Evolutionary conservation across 2,888 invertebrate genomes (phyloP).

Genomic region (Eupeodes latifasciatus): DNA sequence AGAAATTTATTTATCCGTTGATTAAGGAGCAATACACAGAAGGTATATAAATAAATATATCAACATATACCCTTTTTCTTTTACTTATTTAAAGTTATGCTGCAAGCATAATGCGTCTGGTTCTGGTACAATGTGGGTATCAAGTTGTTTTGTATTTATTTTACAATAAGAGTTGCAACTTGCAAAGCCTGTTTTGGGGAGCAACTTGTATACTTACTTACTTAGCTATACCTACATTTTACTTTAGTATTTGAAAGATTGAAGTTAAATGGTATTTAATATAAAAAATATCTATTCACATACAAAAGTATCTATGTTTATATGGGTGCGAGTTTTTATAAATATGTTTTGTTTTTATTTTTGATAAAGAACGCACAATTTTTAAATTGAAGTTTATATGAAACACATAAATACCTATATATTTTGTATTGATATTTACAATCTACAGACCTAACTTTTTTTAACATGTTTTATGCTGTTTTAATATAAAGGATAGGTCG

Average conservation of each 20-base stretch:
- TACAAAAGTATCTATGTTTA: not conserved
- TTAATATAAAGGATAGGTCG: no score
- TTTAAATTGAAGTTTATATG: not conserved
- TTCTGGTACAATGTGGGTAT: not conserved
- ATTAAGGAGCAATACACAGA: not conserved
- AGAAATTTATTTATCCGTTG: no score
- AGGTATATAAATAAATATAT: not conserved
- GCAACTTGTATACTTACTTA: not conserved
- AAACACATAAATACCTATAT: not conserved
- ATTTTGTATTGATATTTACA: no score
- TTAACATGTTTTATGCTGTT: no score
- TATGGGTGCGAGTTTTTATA: not conserved
- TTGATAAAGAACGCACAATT: not conserved
- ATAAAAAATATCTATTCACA: not conserved
- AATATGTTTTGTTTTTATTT: not conserved
- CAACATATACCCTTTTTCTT: not conserved
- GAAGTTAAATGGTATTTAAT: not conserved
- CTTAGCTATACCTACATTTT: slow-evolving; percentile 1
- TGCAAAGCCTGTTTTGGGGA: slow-evolving; percentile 71
- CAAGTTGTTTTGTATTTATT: not conserved
- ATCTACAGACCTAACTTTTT: no score
- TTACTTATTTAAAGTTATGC: slow-evolving; percentile 1
- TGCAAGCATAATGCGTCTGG: not conserved
- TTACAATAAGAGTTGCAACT: slow-evolving; percentile 60
- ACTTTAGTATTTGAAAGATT: slow-evolving; percentile 14